phyloP scores from a whole-genome alignment of 2,113 vertebrate genomes.

The Limnothrissa miodon region DNA sequence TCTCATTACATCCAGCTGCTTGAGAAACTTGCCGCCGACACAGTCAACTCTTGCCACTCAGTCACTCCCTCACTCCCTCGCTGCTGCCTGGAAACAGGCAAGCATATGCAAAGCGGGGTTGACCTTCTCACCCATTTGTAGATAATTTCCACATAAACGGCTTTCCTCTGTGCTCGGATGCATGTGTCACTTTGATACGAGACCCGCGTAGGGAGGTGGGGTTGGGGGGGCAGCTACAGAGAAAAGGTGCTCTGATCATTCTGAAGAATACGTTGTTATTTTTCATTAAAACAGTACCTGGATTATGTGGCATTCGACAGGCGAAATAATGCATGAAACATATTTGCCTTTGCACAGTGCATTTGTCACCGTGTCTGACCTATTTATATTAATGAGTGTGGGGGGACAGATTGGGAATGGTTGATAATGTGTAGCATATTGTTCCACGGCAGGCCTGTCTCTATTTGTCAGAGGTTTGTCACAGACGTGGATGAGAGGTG shows the following conservation, averaged over 20 bases:
- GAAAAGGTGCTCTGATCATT: background rate
- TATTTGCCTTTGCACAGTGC: background rate
- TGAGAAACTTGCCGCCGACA: background rate
- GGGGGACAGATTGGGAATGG: constrained; percentile 11
- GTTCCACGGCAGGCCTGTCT: constrained; percentile 5
- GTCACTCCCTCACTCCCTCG: background rate
- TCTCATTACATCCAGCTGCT: constrained; percentile 17
- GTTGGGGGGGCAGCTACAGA: background rate
- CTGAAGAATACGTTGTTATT: background rate
- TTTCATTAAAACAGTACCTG: background rate
- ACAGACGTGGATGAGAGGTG: background rate
- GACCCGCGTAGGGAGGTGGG: background rate
- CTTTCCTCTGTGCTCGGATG: constrained; percentile 1
- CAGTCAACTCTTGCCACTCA: background rate
- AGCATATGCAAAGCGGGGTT: background rate
- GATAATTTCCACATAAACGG: constrained; percentile 1
- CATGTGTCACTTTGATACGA: constrained; percentile 3
- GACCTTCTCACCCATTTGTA: background rate
- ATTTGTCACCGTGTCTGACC: background rate
- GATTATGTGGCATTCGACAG: background rate
- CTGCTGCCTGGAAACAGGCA: background rate
- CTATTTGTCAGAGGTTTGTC: constrained; percentile 8
- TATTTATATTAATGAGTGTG: constrained; percentile 16
- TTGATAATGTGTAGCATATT: constrained; percentile 21
- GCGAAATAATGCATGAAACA: background rate